Conservation (phyloP, 1,140 invertebrate genomes). For the Calliopsis andreniformis region DNA sequence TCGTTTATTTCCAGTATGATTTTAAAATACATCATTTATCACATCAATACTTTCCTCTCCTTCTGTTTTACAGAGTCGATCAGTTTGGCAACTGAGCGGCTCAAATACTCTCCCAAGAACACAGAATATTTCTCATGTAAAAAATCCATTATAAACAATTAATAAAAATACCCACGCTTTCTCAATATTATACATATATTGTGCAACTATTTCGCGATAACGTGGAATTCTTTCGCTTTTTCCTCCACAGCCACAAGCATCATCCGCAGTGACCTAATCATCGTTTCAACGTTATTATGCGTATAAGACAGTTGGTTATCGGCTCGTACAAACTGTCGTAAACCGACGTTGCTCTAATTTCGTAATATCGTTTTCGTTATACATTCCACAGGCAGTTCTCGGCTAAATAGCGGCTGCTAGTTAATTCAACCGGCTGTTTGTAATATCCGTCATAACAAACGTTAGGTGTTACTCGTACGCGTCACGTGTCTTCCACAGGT, state of each 20-base stretch:
- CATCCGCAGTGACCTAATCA: slow-evolving; percentile 20
- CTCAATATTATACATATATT: too few relatives aligned
- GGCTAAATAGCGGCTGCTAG: slow-evolving; percentile 25
- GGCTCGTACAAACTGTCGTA: not conserved
- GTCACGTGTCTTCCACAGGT: slow-evolving; percentile 41
- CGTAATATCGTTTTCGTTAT: slow-evolving; percentile 37
- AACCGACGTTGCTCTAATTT: slow-evolving; percentile 36
- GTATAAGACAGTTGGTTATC: slow-evolving; percentile 28
- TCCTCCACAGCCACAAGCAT: slow-evolving; percentile 20
- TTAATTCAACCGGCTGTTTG: slow-evolving; percentile 43
- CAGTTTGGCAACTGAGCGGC: too few relatives aligned
- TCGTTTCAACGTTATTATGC: slow-evolving; percentile 15
- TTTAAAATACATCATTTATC: too few relatives aligned
- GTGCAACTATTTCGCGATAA: not conserved
- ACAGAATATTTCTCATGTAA: too few relatives aligned
- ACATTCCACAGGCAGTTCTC: not conserved
- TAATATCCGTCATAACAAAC: slow-evolving; percentile 32
- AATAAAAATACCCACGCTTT: too few relatives aligned
- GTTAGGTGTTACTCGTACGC: slow-evolving; percentile 5
- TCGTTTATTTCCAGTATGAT: too few relatives aligned
- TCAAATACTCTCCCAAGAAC: too few relatives aligned
- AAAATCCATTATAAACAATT: too few relatives aligned
- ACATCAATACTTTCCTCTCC: too few relatives aligned
- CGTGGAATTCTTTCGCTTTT: not conserved
- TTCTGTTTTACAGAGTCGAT: too few relatives aligned